Percentiles rank a stretch among this genome's conserved stretches.
Evolutionary conservation across 2,888 invertebrate genomes (phyloP).

Genomic region (Alentia gelatinosa): DNA sequence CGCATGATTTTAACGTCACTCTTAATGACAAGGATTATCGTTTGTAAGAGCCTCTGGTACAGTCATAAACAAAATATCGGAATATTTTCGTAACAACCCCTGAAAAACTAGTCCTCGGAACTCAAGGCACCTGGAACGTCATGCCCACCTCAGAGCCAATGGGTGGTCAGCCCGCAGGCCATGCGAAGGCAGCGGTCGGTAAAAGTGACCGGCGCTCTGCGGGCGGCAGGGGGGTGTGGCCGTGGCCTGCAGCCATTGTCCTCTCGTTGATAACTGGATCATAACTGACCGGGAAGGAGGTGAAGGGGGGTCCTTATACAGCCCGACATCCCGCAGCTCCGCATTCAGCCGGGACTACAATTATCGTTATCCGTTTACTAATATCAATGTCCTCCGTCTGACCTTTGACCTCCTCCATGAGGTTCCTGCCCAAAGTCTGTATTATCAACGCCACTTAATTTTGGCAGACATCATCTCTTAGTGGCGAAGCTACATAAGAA

Average conservation of each 20-base stretch:
- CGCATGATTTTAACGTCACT: too few species aligned
- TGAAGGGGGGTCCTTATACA: background rate
- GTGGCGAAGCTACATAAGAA: background rate
- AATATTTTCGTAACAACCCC: too few species aligned
- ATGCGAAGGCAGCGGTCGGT: background rate
- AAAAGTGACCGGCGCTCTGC: too few species aligned
- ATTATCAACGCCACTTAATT: background rate
- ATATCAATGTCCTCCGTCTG: background rate
- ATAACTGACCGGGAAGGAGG: constrained; percentile 16
- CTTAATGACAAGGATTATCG: too few species aligned
- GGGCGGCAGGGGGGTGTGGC: constrained; percentile 33
- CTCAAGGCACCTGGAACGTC: too few species aligned
- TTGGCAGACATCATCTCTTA: background rate
- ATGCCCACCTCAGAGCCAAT: background rate
- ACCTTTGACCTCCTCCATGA: constrained; percentile 25
- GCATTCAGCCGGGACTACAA: background rate
- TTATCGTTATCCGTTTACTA: constrained; percentile 7
- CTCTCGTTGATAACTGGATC: constrained; percentile 25
- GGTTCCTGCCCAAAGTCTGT: background rate
- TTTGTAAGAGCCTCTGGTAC: too few species aligned
- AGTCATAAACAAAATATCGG: too few species aligned
- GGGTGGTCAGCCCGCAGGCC: background rate
- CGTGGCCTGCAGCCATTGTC: background rate
- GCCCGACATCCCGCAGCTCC: background rate
- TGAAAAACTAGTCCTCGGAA: too few species aligned